Evolutionary conservation across 2,797 vertebrate genomes (phyloP), one percentile per base, ranked within the genome.

Genomic region (Philypnodon macrostomus): DNA sequence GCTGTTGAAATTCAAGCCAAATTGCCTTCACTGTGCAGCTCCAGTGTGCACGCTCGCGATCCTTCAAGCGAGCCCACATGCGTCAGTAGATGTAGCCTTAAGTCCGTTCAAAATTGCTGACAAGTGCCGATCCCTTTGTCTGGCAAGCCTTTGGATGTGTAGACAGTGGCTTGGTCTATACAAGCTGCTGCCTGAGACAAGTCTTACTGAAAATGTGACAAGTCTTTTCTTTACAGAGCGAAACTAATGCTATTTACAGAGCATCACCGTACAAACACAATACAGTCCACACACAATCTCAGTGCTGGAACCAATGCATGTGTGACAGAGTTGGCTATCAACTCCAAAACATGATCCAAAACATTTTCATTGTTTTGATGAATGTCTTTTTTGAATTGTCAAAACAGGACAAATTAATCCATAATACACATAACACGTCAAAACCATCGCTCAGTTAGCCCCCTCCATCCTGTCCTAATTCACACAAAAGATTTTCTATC

Each of bases 171-270:
- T 80, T 57, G 76, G 60, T 74, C 74, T 79, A 27, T 27, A 75
- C 76, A 78, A 86, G 82, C 80, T 82, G 82, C 77, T 83, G 80
- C 70, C 79, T 78, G 74, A 75, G 70, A 79, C 77, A 52, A 69
- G 77, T 68, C 69, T 62, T 67, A 51, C 62, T 79, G 83, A 84
- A 79, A 86, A 78, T 83, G 69, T 86, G 82, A 84, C 80, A 87
- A 79, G 81, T 85, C 81, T 81, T 78, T 85, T 88, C 80, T 84
- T 79, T 81, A 79, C 76, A 30, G 69, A 87, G 81, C 80, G 67
- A 73, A 58, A 77, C 85, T 85, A 87, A 87, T 84, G 80, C 84
- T 83, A 79, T 87, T 88, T 85, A 75, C 73, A 39, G 72, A 79
- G 75, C 85, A 85, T 77, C 71, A 48, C 73, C 48, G 75, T 69